Evolutionary conservation across 2,113 vertebrate genomes (phyloP).

Genomic region (Paramisgurnus dabryanus): DNA sequence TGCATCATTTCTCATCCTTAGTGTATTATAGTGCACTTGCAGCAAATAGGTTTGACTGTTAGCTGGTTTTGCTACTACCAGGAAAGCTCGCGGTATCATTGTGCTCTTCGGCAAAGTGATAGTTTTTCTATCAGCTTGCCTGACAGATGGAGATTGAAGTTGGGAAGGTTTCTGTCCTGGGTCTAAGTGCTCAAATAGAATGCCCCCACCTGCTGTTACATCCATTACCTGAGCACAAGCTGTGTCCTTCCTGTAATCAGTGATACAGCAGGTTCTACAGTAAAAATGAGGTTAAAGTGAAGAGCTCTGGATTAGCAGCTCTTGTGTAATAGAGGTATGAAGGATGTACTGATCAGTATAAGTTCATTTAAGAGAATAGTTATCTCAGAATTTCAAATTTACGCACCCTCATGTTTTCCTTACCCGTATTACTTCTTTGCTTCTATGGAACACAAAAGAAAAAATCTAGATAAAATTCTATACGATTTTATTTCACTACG

Average conservation of each 20-base stretch:
- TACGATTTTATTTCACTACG: too few relatives aligned
- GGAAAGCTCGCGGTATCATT: background rate
- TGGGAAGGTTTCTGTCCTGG: slow-evolving; percentile 5
- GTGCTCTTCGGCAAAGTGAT: background rate
- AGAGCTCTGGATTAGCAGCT: background rate
- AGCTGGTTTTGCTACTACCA: background rate
- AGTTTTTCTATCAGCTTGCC: background rate
- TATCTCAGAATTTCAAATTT: too few relatives aligned
- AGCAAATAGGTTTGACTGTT: background rate
- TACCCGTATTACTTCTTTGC: too few relatives aligned
- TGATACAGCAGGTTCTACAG: background rate
- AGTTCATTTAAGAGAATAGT: background rate
- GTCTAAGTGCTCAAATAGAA: slow-evolving; percentile 1
- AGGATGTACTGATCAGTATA: background rate
- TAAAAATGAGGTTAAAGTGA: background rate
- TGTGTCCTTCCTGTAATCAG: slow-evolving; percentile 19
- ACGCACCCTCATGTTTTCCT: too few relatives aligned
- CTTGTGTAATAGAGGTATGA: background rate
- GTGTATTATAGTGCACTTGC: background rate
- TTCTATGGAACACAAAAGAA: too few relatives aligned
- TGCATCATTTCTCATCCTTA: background rate
- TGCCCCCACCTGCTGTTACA: background rate
- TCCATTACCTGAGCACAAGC: slow-evolving; percentile 1
- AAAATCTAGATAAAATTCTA: too few relatives aligned
- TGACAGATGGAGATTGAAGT: slow-evolving; percentile 20